Percentiles rank a stretch among this genome's conserved stretches.
Conservation (phyloP, 2,113 vertebrate species). For the Abramis brama region DNA sequence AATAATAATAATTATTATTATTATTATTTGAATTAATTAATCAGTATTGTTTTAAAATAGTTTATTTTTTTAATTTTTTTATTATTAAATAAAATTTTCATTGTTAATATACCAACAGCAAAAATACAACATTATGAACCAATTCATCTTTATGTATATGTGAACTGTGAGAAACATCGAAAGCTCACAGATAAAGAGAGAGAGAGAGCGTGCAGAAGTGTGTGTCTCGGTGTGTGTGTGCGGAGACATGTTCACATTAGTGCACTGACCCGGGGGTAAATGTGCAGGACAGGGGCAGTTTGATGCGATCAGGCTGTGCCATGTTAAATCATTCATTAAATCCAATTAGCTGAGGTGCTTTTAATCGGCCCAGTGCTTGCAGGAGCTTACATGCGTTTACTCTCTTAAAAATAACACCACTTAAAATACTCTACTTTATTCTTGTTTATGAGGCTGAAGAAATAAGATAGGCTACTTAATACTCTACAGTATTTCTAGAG, state of each 20-base stretch:
- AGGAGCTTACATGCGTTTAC: constrained; percentile 24
- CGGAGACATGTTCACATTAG: constrained; percentile 18
- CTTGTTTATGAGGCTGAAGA: not conserved
- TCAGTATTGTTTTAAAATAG: too few relatives aligned
- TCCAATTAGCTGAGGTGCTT: constrained; percentile 72
- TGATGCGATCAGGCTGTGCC: constrained; percentile 73
- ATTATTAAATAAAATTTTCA: too few relatives aligned
- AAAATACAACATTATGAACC: too few relatives aligned
- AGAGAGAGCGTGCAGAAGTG: too few relatives aligned
- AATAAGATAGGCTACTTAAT: not conserved
- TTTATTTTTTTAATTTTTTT: too few relatives aligned
- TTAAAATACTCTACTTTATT: not conserved
- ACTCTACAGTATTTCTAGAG: not conserved
- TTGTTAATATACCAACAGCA: too few relatives aligned
- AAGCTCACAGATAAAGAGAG: too few relatives aligned
- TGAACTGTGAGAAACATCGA: not conserved
- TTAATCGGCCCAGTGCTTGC: constrained; percentile 13
- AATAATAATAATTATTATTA: too few relatives aligned
- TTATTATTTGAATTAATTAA: too few relatives aligned
- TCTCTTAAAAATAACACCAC: not conserved
- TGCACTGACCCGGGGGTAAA: constrained; percentile 69
- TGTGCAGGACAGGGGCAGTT: constrained; percentile 67
- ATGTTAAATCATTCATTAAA: constrained; percentile 82
- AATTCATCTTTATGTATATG: not conserved
- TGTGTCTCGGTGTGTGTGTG: too few relatives aligned